Evolutionary conservation across 2,888 invertebrate genomes (phyloP), one percentile per base, ranked within the genome.

Genomic region (Volucella inanis): DNA sequence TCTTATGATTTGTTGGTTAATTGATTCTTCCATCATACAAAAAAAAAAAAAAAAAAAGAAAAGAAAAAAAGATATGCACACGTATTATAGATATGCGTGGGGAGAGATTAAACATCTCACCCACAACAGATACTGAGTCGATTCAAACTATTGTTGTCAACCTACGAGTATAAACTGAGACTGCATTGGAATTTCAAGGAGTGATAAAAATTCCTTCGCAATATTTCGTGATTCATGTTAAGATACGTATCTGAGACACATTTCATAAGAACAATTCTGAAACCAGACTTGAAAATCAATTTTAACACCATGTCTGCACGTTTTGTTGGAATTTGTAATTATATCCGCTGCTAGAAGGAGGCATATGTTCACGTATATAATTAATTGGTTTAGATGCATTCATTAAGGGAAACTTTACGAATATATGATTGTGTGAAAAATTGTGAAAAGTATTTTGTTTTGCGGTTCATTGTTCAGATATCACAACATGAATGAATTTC

Each of bases 391-490:
- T 55, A 49, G 55, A 31, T 65, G 55, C 14, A 65, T 38, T 55
- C 55, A 74, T 74, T 74, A 47, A 39, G 38, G 1, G 18, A 11
- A 39, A 55, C 31, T 31, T 31, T 31, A 31, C 6, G 31, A 31
- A 31, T 74, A 55, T 57, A 15, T 15, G 38, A 22, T 59, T 59
- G 41, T 12, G 50, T 14, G 22, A 39, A 64, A 47, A 49, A 41
- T 9, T 54, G 8, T 65, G 9, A 31, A 31, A 9, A 9, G 49
- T 38, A 6, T 11, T 49, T n/a, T 22, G 14, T 50, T 38, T 41
- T 64, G 38, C 45, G 15, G 11, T 71, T 61, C 31, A 15, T n/a
- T 62, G 54, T 72, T 62, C 43, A 62, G 38, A 62, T 72, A 54
- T 38, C 43, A 15, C 10, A 8, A 6, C 9, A 45, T 12, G 50